Percentiles rank a stretch among this genome's conserved stretches.
Evolutionary conservation across 2,797 vertebrate genomes (phyloP).

Genomic region (Dallia pectoralis): DNA sequence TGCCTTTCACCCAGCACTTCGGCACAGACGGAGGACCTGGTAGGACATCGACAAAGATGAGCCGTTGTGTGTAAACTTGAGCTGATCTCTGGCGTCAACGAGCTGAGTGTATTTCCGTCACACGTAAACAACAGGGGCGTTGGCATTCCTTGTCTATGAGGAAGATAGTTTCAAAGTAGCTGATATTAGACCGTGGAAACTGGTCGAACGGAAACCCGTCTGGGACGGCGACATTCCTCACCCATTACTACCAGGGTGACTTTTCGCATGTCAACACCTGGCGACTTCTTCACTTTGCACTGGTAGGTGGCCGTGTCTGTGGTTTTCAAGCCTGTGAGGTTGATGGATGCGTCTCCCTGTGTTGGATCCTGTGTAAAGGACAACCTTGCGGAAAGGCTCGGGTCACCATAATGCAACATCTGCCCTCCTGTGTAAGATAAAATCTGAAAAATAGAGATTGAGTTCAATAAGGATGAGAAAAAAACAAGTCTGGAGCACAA

Average conservation of each 20-base stretch:
- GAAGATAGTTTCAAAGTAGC: conserved; percentile 3
- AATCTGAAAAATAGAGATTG: conserved; percentile 71
- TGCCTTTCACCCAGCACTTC: conserved; percentile 75
- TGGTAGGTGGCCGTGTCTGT: conserved; percentile 86
- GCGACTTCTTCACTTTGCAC: conserved; percentile 91
- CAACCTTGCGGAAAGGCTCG: conserved; percentile 71
- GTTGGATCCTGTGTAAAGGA: conserved; percentile 74
- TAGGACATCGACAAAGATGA: background rate
- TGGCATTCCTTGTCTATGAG: conserved; percentile 42
- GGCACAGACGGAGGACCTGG: conserved; percentile 70
- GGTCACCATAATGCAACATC: conserved; percentile 62
- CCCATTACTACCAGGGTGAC: conserved; percentile 84
- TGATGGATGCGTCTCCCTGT: conserved; percentile 82
- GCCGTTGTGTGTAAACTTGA: background rate
- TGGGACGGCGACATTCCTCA: conserved; percentile 55
- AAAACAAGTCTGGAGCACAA: conserved; percentile 5
- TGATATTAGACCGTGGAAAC: conserved; percentile 37
- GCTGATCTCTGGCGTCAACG: background rate
- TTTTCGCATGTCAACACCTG: conserved; percentile 80
- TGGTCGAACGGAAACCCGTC: conserved; percentile 57
- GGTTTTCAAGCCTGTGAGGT: conserved; percentile 63
- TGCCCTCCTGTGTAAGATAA: conserved; percentile 79
- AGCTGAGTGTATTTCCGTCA: background rate
- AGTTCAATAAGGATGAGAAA: conserved; percentile 32
- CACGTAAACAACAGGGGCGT: background rate